Evolutionary conservation across 2,888 invertebrate genomes (phyloP).

Genomic region (Masnerella sp.): DNA sequence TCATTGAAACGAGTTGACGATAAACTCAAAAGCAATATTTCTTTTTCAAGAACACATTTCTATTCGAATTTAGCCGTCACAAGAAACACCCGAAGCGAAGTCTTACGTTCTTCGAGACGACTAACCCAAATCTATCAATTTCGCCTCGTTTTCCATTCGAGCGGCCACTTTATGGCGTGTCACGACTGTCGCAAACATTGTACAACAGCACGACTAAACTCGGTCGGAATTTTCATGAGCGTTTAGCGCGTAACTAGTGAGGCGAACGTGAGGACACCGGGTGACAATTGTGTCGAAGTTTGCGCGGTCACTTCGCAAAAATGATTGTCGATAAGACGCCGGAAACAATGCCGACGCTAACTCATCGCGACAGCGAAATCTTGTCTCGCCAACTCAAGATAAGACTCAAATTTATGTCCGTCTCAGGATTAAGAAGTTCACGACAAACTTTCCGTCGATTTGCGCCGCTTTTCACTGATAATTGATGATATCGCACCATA

Average conservation of each 20-base stretch:
- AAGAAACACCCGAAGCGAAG: too few relatives aligned
- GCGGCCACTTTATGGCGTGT: constrained; percentile 25
- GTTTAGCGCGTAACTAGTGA: constrained; percentile 24
- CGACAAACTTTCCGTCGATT: constrained; percentile 51
- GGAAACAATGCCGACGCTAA: constrained; percentile 44
- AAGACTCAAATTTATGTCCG: constrained; percentile 55
- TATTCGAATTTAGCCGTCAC: too few relatives aligned
- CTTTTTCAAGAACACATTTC: too few relatives aligned
- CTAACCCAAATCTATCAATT: constrained; percentile 20
- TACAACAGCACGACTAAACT: constrained; percentile 26
- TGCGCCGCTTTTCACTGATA: constrained; percentile 46
- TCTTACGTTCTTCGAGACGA: not conserved
- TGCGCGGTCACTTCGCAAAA: constrained; percentile 50
- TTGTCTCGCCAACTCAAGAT: constrained; percentile 41
- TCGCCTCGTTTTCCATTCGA: constrained; percentile 23
- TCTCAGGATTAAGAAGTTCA: constrained; percentile 51
- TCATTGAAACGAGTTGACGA: too few relatives aligned
- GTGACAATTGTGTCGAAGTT: constrained; percentile 48
- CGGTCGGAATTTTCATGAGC: constrained; percentile 42
- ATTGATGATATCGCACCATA: constrained; percentile 51
- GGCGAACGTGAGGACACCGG: constrained; percentile 17
- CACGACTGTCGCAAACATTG: constrained; percentile 31
- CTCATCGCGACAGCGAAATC: constrained; percentile 54
- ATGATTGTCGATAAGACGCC: constrained; percentile 40
- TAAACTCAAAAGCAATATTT: too few relatives aligned